Conservation (phyloP, 2,797 vertebrate species). For the Florisuga fusca region DNA sequence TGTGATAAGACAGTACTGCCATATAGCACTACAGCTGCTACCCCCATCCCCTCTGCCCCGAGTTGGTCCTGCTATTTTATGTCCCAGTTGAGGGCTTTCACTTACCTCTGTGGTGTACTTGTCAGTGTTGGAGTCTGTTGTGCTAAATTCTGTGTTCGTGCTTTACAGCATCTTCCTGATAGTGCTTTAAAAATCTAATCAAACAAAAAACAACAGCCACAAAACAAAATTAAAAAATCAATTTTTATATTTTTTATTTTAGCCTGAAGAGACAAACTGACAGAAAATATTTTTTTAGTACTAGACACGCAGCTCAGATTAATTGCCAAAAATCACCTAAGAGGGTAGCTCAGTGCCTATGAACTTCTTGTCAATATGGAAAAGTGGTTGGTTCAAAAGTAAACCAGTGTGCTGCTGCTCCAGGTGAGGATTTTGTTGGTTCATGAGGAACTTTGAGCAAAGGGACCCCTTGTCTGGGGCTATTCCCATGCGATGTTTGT, state of each 20-base stretch:
- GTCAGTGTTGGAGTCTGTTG: not conserved
- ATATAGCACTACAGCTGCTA: not conserved
- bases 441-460: fast-evolving
- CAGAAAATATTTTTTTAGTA: not conserved
- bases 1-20: not conserved
- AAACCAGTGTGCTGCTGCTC: not conserved
- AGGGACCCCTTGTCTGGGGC: not conserved
- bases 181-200: not conserved
- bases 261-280: not conserved
- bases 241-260: not conserved
- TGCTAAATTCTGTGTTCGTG: not conserved
- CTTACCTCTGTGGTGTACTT: not conserved
- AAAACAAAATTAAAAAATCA: not conserved
- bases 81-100: not conserved
- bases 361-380: not conserved
- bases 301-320: not conserved
- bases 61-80: fast-evolving
- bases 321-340: not conserved
- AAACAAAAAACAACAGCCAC: not conserved
- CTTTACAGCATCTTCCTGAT: not conserved
- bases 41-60: fast-evolving
- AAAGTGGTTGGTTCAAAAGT: not conserved
- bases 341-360: not conserved
- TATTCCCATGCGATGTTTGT: fast-evolving
- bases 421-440: not conserved